Percentiles rank a stretch among this genome's conserved stretches.
phyloP scores from a whole-genome alignment of 2,888 invertebrate genomes.

The Synergus japonicus region DNA sequence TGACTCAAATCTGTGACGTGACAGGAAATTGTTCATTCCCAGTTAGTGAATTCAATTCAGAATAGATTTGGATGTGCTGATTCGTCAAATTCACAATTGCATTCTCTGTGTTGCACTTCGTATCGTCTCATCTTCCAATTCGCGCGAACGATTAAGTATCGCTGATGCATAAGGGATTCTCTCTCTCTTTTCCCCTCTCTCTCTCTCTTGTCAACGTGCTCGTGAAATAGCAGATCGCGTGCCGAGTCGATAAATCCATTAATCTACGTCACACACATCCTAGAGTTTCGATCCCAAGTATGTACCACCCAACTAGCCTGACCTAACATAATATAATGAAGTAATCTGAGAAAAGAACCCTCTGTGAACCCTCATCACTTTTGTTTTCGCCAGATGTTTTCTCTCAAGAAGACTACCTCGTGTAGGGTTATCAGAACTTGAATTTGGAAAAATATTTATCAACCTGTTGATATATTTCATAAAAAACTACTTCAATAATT shows the following conservation, averaged over 20 bases:
- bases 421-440: neutral
- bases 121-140: constrained; percentile 32
- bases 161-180: neutral
- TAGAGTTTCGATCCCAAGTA: constrained; percentile 13
- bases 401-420: neutral
- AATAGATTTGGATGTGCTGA: constrained; percentile 37
- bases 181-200: neutral
- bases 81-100: constrained; percentile 32
- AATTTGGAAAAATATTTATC: no score
- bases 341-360: neutral
- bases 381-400: neutral
- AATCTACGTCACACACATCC: constrained; percentile 24
- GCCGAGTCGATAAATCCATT: constrained; percentile 7
- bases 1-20: constrained; percentile 8
- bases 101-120: constrained; percentile 25
- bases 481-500: no score
- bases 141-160: constrained; percentile 18
- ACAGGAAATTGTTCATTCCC: constrained; percentile 25
- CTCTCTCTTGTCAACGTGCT: neutral
- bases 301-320: neutral
- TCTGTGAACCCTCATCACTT: neutral
- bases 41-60: constrained; percentile 24
- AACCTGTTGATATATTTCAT: no score
- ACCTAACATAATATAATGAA: constrained; percentile 2
- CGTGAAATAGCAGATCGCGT: neutral